These are phyloP conservation scores for Drosophila fulvimacula DNA, from an alignment of 2,888 invertebrate species.

Conservation along the genomic window DNA sequence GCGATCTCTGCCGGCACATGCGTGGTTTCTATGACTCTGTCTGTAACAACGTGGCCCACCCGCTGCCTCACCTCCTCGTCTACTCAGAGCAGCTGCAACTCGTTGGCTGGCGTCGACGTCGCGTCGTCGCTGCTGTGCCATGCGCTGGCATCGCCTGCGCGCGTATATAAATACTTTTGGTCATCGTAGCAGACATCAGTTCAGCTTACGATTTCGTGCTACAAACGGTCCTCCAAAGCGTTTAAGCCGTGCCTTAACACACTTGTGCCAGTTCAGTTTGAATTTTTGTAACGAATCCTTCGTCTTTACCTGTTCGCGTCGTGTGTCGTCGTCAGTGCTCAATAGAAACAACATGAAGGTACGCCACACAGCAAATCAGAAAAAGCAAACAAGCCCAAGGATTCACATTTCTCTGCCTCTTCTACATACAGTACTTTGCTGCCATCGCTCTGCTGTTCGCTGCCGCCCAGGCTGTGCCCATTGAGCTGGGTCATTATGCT, in stretches of 20 bases:
- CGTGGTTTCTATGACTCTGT: constrained; percentile 58
- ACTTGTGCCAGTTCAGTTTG: constrained; percentile 50
- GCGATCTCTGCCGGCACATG: constrained; percentile 39
- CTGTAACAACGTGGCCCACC: constrained; percentile 22
- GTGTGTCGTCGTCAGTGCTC: constrained; percentile 60
- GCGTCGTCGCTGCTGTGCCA: constrained; percentile 38
- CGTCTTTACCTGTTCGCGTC: constrained; percentile 57
- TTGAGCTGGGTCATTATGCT: constrained; percentile 84
- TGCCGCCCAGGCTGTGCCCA: constrained; percentile 83
- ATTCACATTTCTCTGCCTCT: constrained; percentile 47
- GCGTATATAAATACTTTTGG: constrained; percentile 85
- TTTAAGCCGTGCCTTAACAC: constrained; percentile 46
- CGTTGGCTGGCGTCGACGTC: constrained; percentile 40
- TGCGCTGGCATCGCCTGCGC: constrained; percentile 65
- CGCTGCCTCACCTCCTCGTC: constrained; percentile 6
- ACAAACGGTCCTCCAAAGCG: constrained; percentile 79
- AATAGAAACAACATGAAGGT: constrained; percentile 68
- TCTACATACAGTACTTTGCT: constrained; percentile 81
- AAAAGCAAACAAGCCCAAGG: constrained; percentile 30
- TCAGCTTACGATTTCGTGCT: constrained; percentile 83
- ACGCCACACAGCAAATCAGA: constrained; percentile 31
- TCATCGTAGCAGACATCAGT: constrained; percentile 85
- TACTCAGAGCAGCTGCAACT: constrained; percentile 60
- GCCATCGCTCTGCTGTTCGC: constrained; percentile 83
- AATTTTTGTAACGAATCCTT: constrained; percentile 58